A percentile compares a stretch with the other conserved stretches of the same genome.
These are phyloP conservation scores for Phalloptychus januarius DNA, from an alignment of 2,797 vertebrate species.

Conservation along the genomic window DNA sequence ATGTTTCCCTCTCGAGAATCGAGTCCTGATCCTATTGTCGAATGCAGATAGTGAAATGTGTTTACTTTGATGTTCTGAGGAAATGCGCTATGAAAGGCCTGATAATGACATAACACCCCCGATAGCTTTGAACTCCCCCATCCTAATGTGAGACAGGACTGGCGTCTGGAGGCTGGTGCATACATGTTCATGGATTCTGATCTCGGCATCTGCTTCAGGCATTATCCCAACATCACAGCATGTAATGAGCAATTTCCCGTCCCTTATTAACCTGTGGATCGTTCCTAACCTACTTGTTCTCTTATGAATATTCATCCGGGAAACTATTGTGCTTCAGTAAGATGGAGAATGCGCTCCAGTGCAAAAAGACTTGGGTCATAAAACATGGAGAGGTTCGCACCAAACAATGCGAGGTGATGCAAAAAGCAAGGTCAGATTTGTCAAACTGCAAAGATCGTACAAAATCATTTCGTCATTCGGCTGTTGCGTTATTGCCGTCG, in stretches of 20 bases:
- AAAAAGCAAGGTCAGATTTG: slow-evolving; percentile 20
- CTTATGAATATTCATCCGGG: slow-evolving; percentile 64
- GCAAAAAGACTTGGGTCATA: slow-evolving; percentile 18
- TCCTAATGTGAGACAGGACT: slow-evolving; percentile 56
- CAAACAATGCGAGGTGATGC: slow-evolving; percentile 5
- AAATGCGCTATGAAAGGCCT: slow-evolving; percentile 62
- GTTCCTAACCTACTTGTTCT: slow-evolving; percentile 48
- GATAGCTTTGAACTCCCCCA: slow-evolving; percentile 67
- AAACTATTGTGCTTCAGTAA: slow-evolving; percentile 36
- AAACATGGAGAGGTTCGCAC: slow-evolving; percentile 24
- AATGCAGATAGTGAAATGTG: slow-evolving; percentile 42
- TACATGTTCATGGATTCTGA: slow-evolving; percentile 68
- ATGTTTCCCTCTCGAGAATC: slow-evolving; percentile 47
- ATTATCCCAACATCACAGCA: slow-evolving; percentile 60
- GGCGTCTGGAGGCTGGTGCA: slow-evolving; percentile 60
- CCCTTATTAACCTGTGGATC: slow-evolving; percentile 69
- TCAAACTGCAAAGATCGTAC: slow-evolving; percentile 8
- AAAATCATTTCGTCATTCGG: neutral
- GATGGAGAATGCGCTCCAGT: slow-evolving; percentile 1
- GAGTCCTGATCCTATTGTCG: slow-evolving; percentile 48
- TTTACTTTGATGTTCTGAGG: slow-evolving; percentile 68
- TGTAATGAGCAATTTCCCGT: slow-evolving; percentile 69
- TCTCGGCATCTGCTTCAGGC: slow-evolving; percentile 65
- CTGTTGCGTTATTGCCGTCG: slow-evolving; percentile 27
- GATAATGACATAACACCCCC: slow-evolving; percentile 66